phyloP scores from a whole-genome alignment of 2,797 vertebrate species.

The Pristis pectinata region DNA sequence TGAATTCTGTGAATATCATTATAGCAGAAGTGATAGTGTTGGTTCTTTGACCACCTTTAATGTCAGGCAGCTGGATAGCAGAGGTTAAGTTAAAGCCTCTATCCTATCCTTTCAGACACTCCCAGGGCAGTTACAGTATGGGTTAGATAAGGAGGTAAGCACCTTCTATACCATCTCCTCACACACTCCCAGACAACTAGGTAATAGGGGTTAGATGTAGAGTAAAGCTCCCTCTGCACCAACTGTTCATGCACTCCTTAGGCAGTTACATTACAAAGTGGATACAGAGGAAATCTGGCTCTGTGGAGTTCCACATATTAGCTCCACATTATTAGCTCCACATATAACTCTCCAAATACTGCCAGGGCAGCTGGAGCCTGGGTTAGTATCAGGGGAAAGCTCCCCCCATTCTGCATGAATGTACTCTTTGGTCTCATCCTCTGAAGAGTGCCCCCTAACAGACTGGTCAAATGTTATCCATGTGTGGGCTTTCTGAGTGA shows the following conservation, averaged over 20 bases:
- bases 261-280: not conserved
- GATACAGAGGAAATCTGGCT: too few species aligned
- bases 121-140: not conserved
- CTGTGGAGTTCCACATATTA: too few species aligned
- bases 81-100: too few species aligned
- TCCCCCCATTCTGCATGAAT: not conserved
- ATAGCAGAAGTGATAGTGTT: not conserved
- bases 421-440: too few species aligned
- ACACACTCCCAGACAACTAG: too few species aligned
- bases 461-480: not conserved
- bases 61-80: too few species aligned
- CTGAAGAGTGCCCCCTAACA: not conserved
- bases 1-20: not conserved
- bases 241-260: not conserved
- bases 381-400: not conserved
- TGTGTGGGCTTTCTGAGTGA: not conserved
- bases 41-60: not conserved
- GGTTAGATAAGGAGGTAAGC: not conserved
- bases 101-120: not conserved
- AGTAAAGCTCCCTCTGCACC: not conserved
- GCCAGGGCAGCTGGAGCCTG: not conserved
- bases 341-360: not conserved
- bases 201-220: not conserved
- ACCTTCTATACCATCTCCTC: not conserved
- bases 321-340: too few species aligned